Conservation (phyloP, 2,797 vertebrate genomes). For the Simalia tracyae region DNA sequence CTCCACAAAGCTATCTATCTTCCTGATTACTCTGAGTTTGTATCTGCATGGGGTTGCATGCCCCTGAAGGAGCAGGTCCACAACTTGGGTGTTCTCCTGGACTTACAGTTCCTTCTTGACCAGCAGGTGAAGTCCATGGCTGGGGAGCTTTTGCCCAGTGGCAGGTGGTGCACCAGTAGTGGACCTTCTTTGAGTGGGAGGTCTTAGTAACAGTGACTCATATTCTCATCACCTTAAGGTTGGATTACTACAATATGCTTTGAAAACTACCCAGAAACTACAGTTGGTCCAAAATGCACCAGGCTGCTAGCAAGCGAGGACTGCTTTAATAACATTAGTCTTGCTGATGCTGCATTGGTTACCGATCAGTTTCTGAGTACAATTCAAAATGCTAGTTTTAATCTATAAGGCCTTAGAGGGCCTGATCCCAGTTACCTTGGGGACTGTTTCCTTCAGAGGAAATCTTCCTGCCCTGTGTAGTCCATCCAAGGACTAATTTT, state of each 20-base stretch:
- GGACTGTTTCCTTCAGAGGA: neutral
- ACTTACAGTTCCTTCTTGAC: too few species aligned
- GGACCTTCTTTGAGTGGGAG: too few species aligned
- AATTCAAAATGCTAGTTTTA: neutral
- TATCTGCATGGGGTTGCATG: neutral
- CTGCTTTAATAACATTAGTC: neutral
- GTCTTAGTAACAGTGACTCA: too few species aligned
- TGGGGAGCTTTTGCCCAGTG: too few species aligned
- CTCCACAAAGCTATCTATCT: neutral
- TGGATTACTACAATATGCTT: too few species aligned
- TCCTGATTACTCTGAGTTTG: neutral
- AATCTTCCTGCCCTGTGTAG: neutral
- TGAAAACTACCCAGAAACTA: neutral
- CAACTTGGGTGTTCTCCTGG: neutral
- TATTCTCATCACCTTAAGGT: too few species aligned
- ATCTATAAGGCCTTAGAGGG: neutral
- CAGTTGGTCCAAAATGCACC: neutral
- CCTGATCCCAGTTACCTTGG: neutral
- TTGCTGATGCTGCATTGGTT: neutral
- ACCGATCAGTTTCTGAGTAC: neutral
- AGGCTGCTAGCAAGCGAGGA: neutral
- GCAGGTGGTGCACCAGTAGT: too few species aligned
- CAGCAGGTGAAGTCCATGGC: too few species aligned
- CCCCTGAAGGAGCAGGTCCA: too few species aligned
- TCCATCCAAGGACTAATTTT: neutral